Percentiles rank a stretch among this genome's conserved stretches.
These are phyloP conservation scores for Fregetta grallaria DNA, from an alignment of 2,113 vertebrate species.

Conservation along the genomic window DNA sequence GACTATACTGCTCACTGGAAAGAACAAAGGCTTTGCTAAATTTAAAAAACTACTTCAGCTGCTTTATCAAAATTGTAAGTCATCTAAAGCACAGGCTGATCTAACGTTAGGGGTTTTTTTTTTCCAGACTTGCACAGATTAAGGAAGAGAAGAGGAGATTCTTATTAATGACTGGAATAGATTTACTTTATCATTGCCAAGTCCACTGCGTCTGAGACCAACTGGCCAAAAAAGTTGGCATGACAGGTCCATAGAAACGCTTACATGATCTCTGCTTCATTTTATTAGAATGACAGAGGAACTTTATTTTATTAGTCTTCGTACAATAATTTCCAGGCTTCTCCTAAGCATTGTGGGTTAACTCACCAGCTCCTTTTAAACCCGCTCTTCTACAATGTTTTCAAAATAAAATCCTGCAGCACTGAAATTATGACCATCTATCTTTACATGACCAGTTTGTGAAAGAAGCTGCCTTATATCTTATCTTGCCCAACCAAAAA, in stretches of 20 bases:
- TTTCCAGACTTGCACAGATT: background rate
- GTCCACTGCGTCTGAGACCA: background rate
- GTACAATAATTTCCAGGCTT: background rate
- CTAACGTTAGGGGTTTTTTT: fast-evolving
- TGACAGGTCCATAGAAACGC: background rate
- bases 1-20: background rate
- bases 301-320: background rate
- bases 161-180: background rate
- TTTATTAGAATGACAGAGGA: background rate
- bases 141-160: background rate
- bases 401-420: background rate
- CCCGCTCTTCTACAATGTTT: background rate
- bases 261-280: background rate
- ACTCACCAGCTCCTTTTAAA: background rate
- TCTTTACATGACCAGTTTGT: background rate
- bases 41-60: background rate
- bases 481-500: background rate
- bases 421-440: background rate
- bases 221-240: background rate
- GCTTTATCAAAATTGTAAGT: slow-evolving; percentile 6
- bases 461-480: background rate
- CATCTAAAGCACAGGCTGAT: slow-evolving; percentile 9
- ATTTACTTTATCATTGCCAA: background rate
- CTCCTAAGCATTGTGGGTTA: background rate
- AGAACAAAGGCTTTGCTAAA: slow-evolving; percentile 44